These are phyloP conservation scores for Palythoa grandiflora DNA, from an alignment of 92 coral and sea anemone genomes.

Conservation along the genomic window DNA sequence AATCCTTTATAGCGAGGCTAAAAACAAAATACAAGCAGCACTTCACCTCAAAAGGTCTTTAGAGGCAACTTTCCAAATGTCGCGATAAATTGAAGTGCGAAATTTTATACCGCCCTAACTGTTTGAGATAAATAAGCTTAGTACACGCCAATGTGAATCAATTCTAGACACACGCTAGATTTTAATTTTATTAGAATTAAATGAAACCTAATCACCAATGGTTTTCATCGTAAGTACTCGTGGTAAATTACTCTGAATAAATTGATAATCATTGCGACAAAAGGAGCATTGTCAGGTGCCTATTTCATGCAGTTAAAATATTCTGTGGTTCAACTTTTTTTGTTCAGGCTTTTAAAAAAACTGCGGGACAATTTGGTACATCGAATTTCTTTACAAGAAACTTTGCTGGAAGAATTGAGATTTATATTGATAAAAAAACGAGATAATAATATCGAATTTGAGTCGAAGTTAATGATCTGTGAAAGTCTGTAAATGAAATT, in stretches of 20 bases:
- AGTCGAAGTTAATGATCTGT: too few relatives aligned
- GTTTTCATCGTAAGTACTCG: background rate
- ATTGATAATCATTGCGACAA: background rate
- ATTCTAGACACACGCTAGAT: background rate
- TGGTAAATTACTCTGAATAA: background rate
- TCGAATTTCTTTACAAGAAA: too few relatives aligned
- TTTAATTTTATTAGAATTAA: slow-evolving; percentile 14
- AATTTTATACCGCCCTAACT: slow-evolving; percentile 2
- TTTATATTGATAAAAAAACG: too few relatives aligned
- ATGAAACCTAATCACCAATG: background rate
- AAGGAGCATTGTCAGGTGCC: background rate
- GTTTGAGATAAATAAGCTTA: slow-evolving; percentile 30
- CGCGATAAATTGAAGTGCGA: background rate
- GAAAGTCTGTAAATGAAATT: too few relatives aligned
- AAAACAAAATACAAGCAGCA: background rate
- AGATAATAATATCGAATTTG: too few relatives aligned
- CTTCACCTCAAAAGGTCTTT: background rate
- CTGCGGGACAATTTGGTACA: too few relatives aligned
- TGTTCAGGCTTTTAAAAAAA: background rate
- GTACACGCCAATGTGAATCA: background rate
- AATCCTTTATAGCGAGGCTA: background rate
- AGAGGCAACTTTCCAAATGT: background rate
- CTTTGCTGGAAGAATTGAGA: too few relatives aligned
- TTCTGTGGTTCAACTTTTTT: background rate
- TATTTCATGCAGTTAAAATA: background rate